These are phyloP conservation scores for Ahaetulla prasina DNA, from an alignment of 2,113 vertebrate genomes.

Conservation along the genomic window DNA sequence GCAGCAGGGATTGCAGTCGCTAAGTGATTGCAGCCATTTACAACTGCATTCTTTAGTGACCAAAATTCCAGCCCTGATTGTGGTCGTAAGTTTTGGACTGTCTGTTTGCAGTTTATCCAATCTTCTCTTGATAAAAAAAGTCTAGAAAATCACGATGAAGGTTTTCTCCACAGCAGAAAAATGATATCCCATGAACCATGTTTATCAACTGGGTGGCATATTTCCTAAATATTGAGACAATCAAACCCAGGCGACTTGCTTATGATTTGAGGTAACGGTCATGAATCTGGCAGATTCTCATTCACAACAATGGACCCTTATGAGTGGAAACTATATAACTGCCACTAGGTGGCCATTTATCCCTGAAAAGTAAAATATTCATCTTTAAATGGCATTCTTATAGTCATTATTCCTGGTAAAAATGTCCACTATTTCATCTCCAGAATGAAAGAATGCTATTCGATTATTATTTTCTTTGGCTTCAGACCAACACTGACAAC, in stretches of 20 bases:
- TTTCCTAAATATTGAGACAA: background rate
- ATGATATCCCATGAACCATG: background rate
- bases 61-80: background rate
- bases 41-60: background rate
- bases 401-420: constrained; percentile 2
- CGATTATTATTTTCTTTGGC: constrained; percentile 11
- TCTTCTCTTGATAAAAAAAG: background rate
- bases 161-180: background rate
- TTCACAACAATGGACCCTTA: background rate
- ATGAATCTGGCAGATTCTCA: background rate
- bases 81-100: background rate
- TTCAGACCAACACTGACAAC: background rate
- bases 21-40: background rate
- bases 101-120: background rate
- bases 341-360: constrained; percentile 20
- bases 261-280: background rate
- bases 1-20: background rate
- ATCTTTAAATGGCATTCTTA: background rate
- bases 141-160: background rate
- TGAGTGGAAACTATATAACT: constrained; percentile 4
- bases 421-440: background rate
- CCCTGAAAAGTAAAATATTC: background rate
- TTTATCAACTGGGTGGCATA: background rate
- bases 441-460: background rate
- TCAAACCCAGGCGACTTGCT: background rate